phyloP scores from a whole-genome alignment of 1,140 invertebrate genomes.

The Yoshiicerus persimilis region DNA sequence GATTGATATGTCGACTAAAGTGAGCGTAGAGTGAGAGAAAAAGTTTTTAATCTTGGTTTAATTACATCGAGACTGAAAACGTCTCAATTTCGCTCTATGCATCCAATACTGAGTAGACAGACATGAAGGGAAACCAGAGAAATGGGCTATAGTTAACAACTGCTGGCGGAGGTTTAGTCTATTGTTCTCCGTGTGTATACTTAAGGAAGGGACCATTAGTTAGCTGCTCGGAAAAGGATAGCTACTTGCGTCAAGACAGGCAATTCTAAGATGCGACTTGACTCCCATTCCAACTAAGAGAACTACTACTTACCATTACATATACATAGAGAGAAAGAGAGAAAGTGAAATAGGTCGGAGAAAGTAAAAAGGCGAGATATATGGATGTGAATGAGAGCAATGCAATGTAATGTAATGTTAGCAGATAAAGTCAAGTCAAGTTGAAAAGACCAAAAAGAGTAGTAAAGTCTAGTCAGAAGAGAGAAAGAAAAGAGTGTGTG shows the following conservation, averaged over 20 bases:
- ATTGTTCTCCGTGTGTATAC: background rate
- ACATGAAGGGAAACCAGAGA: background rate
- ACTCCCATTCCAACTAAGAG: background rate
- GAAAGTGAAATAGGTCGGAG: background rate
- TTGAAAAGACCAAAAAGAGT: background rate
- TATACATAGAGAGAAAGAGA: background rate
- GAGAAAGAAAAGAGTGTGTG: slow-evolving; percentile 18
- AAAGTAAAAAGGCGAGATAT: background rate
- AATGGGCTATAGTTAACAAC: background rate
- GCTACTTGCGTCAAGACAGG: background rate
- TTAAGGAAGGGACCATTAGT: background rate
- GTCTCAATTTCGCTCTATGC: slow-evolving; percentile 28
- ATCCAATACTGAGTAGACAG: background rate
- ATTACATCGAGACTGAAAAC: slow-evolving; percentile 24
- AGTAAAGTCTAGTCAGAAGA: background rate
- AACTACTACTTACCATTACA: background rate
- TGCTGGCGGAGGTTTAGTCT: background rate
- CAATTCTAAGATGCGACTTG: background rate
- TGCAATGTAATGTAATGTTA: background rate
- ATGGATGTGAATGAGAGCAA: background rate
- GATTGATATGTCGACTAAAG: background rate
- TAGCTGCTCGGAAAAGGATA: background rate
- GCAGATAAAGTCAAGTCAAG: background rate
- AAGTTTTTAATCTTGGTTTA: slow-evolving; percentile 42
- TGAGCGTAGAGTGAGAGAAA: background rate